Percentiles rank a stretch among this genome's conserved stretches.
These are phyloP conservation scores for Xestia xanthographa DNA, from an alignment of 2,888 invertebrate species.

Conservation along the genomic window DNA sequence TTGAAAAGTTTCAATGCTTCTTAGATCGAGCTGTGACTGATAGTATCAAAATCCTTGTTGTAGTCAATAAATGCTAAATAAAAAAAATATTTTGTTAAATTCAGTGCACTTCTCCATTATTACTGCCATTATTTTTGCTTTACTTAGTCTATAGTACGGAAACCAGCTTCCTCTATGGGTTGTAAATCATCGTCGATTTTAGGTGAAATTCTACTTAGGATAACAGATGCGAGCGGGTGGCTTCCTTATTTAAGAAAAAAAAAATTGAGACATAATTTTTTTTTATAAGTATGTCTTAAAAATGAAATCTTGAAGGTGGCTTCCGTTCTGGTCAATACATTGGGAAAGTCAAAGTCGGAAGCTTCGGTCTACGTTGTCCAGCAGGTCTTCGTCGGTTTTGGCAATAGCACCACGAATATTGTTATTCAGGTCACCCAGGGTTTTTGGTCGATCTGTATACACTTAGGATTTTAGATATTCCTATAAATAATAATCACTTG, in stretches of 20 bases:
- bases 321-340: neutral
- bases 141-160: too few species aligned
- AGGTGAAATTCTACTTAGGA: neutral
- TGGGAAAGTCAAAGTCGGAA: neutral
- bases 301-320: neutral
- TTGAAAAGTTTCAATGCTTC: neutral
- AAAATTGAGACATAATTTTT: too few species aligned
- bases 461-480: neutral
- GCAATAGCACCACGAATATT: neutral
- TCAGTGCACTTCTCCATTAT: neutral
- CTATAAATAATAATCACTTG: neutral
- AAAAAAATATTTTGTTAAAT: neutral
- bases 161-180: too few species aligned
- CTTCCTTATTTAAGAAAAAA: neutral
- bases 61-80: neutral
- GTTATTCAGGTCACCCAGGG: neutral
- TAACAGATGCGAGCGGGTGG: neutral
- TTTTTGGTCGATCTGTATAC: neutral
- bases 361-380: neutral
- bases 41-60: neutral
- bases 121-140: too few species aligned
- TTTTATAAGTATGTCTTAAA: neutral
- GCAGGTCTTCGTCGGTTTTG: neutral
- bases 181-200: neutral
- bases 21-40: neutral